These are phyloP conservation scores for Hippasteria phrygiana DNA, from an alignment of 53 echinoderm and acorn worm genomes.

Conservation along the genomic window DNA sequence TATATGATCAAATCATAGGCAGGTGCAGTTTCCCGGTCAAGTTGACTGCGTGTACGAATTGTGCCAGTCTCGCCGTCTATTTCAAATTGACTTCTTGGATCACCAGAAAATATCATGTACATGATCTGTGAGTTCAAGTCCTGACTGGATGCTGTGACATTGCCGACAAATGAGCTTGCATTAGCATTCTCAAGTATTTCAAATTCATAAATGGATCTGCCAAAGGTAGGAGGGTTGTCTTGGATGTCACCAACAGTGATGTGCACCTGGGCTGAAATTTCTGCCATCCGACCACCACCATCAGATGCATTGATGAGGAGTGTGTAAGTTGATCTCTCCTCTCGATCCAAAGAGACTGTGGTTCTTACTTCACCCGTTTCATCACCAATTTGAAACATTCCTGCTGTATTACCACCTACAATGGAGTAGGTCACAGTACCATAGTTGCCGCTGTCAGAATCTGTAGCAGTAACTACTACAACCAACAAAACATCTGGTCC, in stretches of 20 bases:
- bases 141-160: constrained; percentile 75
- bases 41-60: constrained; percentile 55
- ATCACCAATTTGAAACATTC: constrained; percentile 74
- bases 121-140: constrained; percentile 81
- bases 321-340: constrained; percentile 73
- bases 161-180: constrained; percentile 71
- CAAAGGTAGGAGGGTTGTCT: constrained; percentile 87
- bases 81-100: constrained; percentile 81
- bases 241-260: constrained; percentile 80
- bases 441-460: constrained; percentile 76
- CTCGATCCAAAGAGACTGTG: constrained; percentile 74
- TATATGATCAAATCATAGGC: constrained; percentile 71
- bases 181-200: constrained; percentile 78
- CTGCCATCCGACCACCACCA: constrained; percentile 67
- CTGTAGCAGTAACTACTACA: constrained; percentile 79
- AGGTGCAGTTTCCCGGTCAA: constrained; percentile 80
- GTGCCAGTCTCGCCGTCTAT: constrained; percentile 76
- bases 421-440: constrained; percentile 78
- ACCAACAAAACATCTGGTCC: constrained; percentile 74
- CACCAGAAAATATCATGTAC: constrained; percentile 85
- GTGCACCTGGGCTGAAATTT: constrained; percentile 61
- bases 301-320: constrained; percentile 76
- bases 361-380: constrained; percentile 76
- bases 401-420: constrained; percentile 46
- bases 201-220: constrained; percentile 69